Evolutionary conservation across 2,113 vertebrate genomes (phyloP).

Genomic region (Macroglossus sobrinus): DNA sequence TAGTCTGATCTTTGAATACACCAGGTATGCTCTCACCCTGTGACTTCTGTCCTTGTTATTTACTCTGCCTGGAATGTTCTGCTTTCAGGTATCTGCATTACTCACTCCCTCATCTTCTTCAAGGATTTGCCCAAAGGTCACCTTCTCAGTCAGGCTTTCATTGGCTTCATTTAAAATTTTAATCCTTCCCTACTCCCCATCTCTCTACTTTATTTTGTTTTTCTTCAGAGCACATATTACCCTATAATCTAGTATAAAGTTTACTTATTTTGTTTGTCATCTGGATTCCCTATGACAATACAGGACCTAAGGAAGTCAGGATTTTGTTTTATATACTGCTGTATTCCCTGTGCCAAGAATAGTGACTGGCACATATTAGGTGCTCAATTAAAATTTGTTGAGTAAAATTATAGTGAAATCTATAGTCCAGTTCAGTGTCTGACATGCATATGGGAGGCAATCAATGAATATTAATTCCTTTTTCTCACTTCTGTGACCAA

Average conservation of each 20-base stretch:
- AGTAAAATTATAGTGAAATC: not conserved
- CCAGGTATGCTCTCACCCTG: fast-evolving
- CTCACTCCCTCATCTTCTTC: not conserved
- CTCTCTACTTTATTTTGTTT: not conserved
- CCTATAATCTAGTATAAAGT: not conserved
- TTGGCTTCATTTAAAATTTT: not conserved
- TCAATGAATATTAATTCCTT: not conserved
- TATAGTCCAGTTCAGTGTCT: not conserved
- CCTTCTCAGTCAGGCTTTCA: not conserved
- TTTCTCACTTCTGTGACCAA: not conserved
- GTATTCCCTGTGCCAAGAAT: not conserved
- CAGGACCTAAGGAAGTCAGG: not conserved
- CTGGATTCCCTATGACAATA: not conserved
- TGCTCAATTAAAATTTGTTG: not conserved
- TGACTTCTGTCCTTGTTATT: not conserved
- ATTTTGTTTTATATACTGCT: not conserved
- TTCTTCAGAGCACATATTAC: not conserved
- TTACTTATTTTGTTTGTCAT: not conserved
- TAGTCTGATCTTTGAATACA: not conserved
- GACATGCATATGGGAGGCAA: not conserved
- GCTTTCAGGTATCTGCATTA: not conserved
- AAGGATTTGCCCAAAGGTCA: not conserved
- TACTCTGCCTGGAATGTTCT: not conserved
- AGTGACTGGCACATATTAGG: not conserved
- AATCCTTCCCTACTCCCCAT: not conserved